Base-by-base conservation (phyloP, 2,888 invertebrate species). In the Scaptomyza tumidula region DNA sequence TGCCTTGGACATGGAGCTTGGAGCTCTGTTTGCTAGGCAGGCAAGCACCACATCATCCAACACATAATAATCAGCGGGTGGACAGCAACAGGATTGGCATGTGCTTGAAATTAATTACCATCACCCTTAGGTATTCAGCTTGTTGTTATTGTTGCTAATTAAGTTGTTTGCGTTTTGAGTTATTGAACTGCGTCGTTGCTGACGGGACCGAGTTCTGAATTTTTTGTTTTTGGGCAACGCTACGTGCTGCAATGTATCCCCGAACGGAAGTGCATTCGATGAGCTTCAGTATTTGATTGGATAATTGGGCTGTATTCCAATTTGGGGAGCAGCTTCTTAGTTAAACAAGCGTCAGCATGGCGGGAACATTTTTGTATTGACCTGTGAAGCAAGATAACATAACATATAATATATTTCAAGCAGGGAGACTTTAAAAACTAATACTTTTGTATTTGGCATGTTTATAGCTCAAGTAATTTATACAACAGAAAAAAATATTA, bases 11-110 rank as follows among this genome's bases (percentile, higher is more conserved):
- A 39, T 27, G 41, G 10, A 3, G 39, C 39, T 52, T 27, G 37
- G 9, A 52, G 14, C 52, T 24, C 46, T 61, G 16, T 31, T 46
- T 46, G 39, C 14, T 56, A 37, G 39, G 56, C 71, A 45, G 59
- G 43, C 60, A 60, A 24, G n/a, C 52, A 48, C 39, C 79, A 46
- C 75, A 70, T 79, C 59, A 75, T 79, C 59, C 71, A 75, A 63
- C 81, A 87, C 89, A 87, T 84, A 89, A 89, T 87, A 84, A 89
- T 84, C 83, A 89, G 89, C 89, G 88, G 83, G 83, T 84, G 89
- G 83, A 84, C 83, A 84, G 83, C 78, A 70, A 72, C 86, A 84
- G 83, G 83, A 88, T 84, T 84, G 83, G 71, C 83, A 89, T 84
- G 83, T 89, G 88, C 82, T 81, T 85, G 62, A 89, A 87, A 84